These are phyloP conservation scores for Uloborus plumipes DNA, from an alignment of 2,888 invertebrate genomes.

Conservation along the genomic window DNA sequence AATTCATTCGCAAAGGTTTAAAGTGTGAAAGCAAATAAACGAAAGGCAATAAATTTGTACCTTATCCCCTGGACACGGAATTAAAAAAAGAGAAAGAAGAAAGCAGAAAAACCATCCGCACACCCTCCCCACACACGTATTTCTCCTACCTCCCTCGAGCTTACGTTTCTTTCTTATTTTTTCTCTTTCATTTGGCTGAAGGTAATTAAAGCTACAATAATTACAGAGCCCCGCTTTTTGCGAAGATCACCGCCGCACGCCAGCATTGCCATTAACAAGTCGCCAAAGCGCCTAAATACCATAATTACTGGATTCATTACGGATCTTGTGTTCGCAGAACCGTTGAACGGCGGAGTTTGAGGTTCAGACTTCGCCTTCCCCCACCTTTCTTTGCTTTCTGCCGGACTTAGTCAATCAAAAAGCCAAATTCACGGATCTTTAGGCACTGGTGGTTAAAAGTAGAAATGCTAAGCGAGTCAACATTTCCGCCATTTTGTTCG, in stretches of 20 bases:
- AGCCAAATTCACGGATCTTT: constrained; percentile 28
- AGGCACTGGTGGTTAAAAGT: constrained; percentile 18
- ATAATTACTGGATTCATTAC: constrained; percentile 61
- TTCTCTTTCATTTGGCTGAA: constrained; percentile 51
- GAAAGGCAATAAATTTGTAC: no score
- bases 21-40: no score
- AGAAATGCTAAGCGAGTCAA: background rate
- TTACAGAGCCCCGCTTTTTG: constrained; percentile 41
- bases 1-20: no score
- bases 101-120: constrained; percentile 3
- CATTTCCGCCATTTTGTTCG: constrained; percentile 31
- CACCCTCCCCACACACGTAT: background rate
- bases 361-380: background rate
- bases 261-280: constrained; percentile 58
- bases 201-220: constrained; percentile 61
- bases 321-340: constrained; percentile 51
- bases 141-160: constrained; percentile 10
- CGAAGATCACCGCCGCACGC: constrained; percentile 36
- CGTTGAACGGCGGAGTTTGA: background rate
- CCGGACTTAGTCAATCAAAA: constrained; percentile 20
- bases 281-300: constrained; percentile 61
- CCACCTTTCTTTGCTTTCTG: background rate
- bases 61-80: background rate
- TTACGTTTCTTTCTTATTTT: constrained; percentile 42
- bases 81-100: background rate